phyloP scores from a whole-genome alignment of 2,797 vertebrate genomes.

The Scyliorhinus canicula region DNA sequence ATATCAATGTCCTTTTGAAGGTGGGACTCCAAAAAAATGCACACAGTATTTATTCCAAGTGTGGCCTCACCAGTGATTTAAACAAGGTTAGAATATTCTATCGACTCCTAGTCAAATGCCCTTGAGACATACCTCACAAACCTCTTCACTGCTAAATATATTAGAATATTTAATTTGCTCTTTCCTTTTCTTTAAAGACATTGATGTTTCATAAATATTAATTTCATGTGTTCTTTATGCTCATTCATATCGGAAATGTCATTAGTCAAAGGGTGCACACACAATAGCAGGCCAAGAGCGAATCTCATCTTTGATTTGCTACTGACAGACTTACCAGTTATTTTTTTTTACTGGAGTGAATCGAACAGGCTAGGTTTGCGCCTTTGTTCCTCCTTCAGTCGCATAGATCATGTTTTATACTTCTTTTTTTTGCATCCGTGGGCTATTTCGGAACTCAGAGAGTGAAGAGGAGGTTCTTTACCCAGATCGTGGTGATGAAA shows the following conservation, averaged over 20 bases:
- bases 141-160: constrained; percentile 20
- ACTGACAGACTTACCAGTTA: neutral
- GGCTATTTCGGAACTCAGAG: neutral
- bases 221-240: constrained; percentile 29
- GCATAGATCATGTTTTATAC: too few species aligned
- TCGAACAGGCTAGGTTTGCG: neutral
- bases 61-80: constrained; percentile 13
- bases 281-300: neutral
- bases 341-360: neutral
- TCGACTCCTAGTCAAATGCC: neutral
- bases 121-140: constrained; percentile 22
- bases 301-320: neutral
- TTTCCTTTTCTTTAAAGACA: constrained; percentile 7
- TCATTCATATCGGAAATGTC: constrained; percentile 24
- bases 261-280: neutral
- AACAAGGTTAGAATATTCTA: constrained; percentile 8
- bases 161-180: constrained; percentile 34
- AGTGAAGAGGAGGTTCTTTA: neutral
- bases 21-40: neutral
- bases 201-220: constrained; percentile 35
- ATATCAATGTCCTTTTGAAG: neutral
- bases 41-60: too few species aligned
- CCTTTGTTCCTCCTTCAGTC: neutral
- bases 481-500: neutral
- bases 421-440: neutral